phyloP scores from a whole-genome alignment of 2,888 invertebrate genomes.

The Platynereis dumerilii region DNA sequence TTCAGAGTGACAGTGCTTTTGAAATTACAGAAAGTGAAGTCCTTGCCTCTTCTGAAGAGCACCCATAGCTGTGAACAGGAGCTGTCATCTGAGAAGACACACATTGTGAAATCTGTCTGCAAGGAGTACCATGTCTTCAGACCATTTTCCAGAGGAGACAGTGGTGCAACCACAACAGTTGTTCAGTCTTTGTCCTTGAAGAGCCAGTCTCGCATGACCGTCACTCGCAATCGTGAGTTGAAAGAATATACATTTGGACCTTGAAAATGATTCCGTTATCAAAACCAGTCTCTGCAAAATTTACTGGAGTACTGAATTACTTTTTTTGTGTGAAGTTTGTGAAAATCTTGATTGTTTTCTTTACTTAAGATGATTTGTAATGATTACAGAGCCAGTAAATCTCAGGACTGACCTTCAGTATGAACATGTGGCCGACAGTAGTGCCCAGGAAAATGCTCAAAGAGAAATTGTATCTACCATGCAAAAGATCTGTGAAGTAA shows the following conservation, averaged over 20 bases:
- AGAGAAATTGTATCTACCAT: slow-evolving; percentile 38
- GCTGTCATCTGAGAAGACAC: not conserved
- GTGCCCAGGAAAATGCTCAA: slow-evolving; percentile 12
- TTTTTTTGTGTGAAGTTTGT: not conserved
- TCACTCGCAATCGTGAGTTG: slow-evolving; percentile 11
- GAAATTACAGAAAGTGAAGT: slow-evolving; percentile 46
- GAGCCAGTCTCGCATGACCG: slow-evolving; percentile 28
- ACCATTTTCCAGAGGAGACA: slow-evolving; percentile 71
- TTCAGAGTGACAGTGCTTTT: not conserved
- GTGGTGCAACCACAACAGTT: slow-evolving; percentile 64
- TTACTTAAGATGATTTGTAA: not conserved
- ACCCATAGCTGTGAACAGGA: slow-evolving; percentile 73
- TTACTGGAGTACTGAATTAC: not conserved
- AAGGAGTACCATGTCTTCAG: slow-evolving; percentile 76
- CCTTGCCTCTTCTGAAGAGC: slow-evolving; percentile 63
- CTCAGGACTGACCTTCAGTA: slow-evolving; percentile 1
- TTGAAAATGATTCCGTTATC: no score
- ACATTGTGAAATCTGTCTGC: slow-evolving; percentile 70
- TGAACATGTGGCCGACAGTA: slow-evolving; percentile 5
- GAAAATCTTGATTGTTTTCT: not conserved
- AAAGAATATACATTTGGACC: no score
- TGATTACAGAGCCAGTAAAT: no score
- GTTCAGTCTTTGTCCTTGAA: slow-evolving; percentile 54
- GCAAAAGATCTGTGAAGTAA: slow-evolving; percentile 47
- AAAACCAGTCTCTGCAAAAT: no score